Conservation (phyloP, 2,888 invertebrate species). For the Tanypteryx hageni region DNA sequence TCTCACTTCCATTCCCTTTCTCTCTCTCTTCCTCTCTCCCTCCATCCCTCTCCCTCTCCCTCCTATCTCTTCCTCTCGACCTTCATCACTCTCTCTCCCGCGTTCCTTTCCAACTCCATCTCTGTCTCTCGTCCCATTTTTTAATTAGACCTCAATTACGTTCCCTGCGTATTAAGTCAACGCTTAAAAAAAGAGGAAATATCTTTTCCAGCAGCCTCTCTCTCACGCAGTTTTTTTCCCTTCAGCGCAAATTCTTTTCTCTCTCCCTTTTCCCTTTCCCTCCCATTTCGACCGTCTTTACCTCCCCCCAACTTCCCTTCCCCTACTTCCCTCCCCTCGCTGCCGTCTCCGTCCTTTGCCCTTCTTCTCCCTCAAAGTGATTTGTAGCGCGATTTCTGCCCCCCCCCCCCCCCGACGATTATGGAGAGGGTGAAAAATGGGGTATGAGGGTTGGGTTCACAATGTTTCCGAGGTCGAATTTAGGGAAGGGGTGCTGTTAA, state of each 20-base stretch:
- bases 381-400: slow-evolving; percentile 54
- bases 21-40: slow-evolving; percentile 65
- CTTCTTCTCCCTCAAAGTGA: slow-evolving; percentile 22
- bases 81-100: slow-evolving; percentile 67
- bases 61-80: slow-evolving; percentile 64
- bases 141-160: slow-evolving; percentile 70
- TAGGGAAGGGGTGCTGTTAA: slow-evolving; percentile 1
- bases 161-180: slow-evolving; percentile 65
- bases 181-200: slow-evolving; percentile 65
- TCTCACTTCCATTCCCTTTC: slow-evolving; percentile 66
- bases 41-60: slow-evolving; percentile 65
- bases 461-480: neutral
- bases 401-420: slow-evolving; percentile 30
- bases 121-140: slow-evolving; percentile 68
- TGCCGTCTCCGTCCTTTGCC: neutral
- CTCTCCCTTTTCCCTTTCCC: neutral
- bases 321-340: neutral
- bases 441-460: slow-evolving; percentile 40
- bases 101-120: slow-evolving; percentile 25
- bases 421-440: slow-evolving; percentile 60
- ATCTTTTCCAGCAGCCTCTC: slow-evolving; percentile 65
- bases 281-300: neutral
- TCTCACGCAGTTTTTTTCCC: slow-evolving; percentile 11
- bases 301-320: slow-evolving; percentile 68
- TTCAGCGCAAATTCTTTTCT: slow-evolving; percentile 30